These are phyloP conservation scores for Hydractinia echinata DNA, from an alignment of 30 jellyfish, hydroid and myxozoan genomes.

Conservation along the genomic window DNA sequence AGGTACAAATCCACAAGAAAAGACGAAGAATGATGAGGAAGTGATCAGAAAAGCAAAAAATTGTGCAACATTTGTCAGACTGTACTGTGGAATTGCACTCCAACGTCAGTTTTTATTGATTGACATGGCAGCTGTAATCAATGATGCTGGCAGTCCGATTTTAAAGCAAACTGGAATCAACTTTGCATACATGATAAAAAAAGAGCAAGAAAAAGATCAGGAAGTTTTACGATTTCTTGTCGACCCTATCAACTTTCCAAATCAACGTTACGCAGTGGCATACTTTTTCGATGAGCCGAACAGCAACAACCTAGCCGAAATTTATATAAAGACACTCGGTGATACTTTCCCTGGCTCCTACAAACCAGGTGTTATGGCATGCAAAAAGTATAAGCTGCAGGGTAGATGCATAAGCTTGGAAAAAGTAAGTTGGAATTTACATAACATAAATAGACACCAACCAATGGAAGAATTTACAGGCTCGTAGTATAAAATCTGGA, in stretches of 20 bases:
- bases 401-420: background rate
- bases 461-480: too few relatives aligned
- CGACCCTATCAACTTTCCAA: conserved; percentile 15
- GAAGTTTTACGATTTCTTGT: background rate
- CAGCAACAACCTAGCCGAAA: background rate
- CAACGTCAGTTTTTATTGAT: background rate
- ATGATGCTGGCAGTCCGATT: background rate
- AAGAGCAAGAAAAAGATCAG: background rate
- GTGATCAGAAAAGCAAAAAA: background rate
- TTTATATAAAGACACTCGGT: background rate
- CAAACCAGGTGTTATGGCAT: background rate
- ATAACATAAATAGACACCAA: too few relatives aligned
- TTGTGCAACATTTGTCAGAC: background rate
- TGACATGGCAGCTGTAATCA: conserved; percentile 1
- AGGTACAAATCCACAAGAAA: background rate
- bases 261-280: background rate
- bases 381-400: background rate
- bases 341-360: background rate
- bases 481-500: too few relatives aligned
- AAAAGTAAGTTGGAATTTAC: too few relatives aligned
- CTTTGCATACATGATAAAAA: background rate
- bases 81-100: background rate
- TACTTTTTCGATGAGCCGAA: background rate
- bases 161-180: background rate
- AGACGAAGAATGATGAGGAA: background rate